A percentile compares a stretch with the other conserved stretches of the same genome.
phyloP scores from a whole-genome alignment of 2,888 invertebrate species.

The Leucophenga maculata region DNA sequence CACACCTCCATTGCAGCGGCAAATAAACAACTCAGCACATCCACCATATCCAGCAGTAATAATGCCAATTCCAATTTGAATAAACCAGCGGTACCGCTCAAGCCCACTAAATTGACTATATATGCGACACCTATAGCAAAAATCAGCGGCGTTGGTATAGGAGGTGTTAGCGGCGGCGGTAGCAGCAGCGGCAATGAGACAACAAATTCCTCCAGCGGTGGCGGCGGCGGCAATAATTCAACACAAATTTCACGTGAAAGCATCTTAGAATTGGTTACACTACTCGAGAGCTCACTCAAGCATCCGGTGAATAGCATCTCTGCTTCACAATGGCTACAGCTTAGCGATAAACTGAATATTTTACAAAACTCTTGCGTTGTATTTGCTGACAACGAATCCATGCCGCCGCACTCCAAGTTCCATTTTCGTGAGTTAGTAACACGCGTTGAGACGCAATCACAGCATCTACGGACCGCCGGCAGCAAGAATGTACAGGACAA shows the following conservation, averaged over 20 bases:
- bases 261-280: slow-evolving; percentile 79
- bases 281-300: slow-evolving; percentile 78
- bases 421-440: slow-evolving; percentile 85
- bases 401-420: slow-evolving; percentile 90
- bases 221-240: slow-evolving; percentile 70
- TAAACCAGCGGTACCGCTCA: slow-evolving; percentile 82
- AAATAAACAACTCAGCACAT: slow-evolving; percentile 39
- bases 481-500: slow-evolving; percentile 80
- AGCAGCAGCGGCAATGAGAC: not conserved
- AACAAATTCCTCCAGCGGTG: slow-evolving; percentile 44
- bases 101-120: slow-evolving; percentile 78
- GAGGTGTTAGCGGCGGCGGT: slow-evolving; percentile 34
- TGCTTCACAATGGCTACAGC: slow-evolving; percentile 83
- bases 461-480: slow-evolving; percentile 80
- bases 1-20: slow-evolving; percentile 29
- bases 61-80: slow-evolving; percentile 61
- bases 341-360: slow-evolving; percentile 86
- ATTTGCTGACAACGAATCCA: slow-evolving; percentile 83
- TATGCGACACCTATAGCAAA: slow-evolving; percentile 84
- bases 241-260: slow-evolving; percentile 74
- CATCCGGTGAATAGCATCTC: slow-evolving; percentile 73
- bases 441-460: slow-evolving; percentile 80
- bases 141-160: slow-evolving; percentile 51
- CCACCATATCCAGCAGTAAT: slow-evolving; percentile 41
- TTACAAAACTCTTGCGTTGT: slow-evolving; percentile 87